Base-by-base conservation (phyloP, 1,140 invertebrate genomes). In the Lysiphlebus fabarum region DNA sequence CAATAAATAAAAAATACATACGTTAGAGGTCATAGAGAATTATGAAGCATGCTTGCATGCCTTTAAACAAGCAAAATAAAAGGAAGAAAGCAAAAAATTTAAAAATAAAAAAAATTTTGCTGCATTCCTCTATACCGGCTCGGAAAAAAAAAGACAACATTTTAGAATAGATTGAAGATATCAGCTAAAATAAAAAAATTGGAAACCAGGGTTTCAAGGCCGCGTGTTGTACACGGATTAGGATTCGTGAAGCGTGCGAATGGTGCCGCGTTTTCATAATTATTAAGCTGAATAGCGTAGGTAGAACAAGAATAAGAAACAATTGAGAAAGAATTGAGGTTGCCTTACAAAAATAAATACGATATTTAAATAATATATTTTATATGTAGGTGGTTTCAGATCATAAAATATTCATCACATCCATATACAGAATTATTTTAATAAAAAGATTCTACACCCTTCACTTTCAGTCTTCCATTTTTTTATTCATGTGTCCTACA, bases 231-330 rank as follows among this genome's bases (percentile, higher is more conserved):
- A 12, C n/a, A 41, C 49, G 42, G 53, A 62, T 58, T 53, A 53
- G 55, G 42, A 57, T 37, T 43, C 54, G 50, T 53, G 7, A 50
- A 62, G 60, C 60, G 60, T 62, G 56, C 49, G 56, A 62, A 62
- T 62, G 50, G 60, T 58, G 60, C 55, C 60, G 49, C 53, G 17
- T 53, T n/a, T 43, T 12, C 42, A 6, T 43, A 3, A 17, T 14
- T n/a, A n/a, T 53, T 40, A 4, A 33, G 12, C 50, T 12, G 8
- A 36, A 53, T 14, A n/a, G n/a, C n/a, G n/a, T n/a, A n/a, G n/a
- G 11, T 26, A 6, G 8, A 6, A 26, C 2, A 26, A 26, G 17
- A n/a, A n/a, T 4, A 26, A 26, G 7, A 49, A 9, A 26, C 9
- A 49, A 26, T 1, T 26, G 1, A 14, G 3, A 49, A 4, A 2